Base-by-base conservation (phyloP, 2,113 vertebrate genomes). In the Cinclus mexicanus region DNA sequence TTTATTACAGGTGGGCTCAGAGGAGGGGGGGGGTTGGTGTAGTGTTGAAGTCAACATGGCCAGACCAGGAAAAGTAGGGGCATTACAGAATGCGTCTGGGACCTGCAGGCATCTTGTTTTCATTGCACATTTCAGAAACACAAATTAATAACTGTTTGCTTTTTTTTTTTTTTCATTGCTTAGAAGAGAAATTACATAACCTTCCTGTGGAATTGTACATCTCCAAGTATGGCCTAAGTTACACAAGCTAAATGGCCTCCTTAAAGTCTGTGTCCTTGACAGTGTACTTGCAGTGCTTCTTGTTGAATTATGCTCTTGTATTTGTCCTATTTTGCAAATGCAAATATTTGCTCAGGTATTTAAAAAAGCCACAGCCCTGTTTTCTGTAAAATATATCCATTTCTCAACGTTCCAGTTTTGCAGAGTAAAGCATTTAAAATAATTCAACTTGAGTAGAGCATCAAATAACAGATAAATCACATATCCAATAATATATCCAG, bases 311-410 rank as follows among this genome's bases (percentile, higher is more conserved):
- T 50, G 35, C 35, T 69, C 55, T 80, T 7, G 2, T 60, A n/a
- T 94, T 89, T 89, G 57, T 87, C 53, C 49, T 82, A 16, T 52
- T 84, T 84, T 89, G 68, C 28, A 93, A 92, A 91, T 42, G 47
- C 71, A 94, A 89, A 75, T 85, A 79, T 94, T 94, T 89, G 77
- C 74, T 75, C 47, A 89, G 64, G 77, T 94, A 94, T 84, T 92
- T 87, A 68, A 83, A 84, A 83, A 92, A 89, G 22, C 52, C 72
- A 75, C 56, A 68, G 64, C 44, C 39, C 35, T 67, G 14, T 89
- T 83, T 52, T 59, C 41, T 52, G 42, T 77, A 61, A 90, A 76
- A 79, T 75, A 47, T 2, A 56, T 33, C 19, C 31, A 50, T 80
- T 14, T 11, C 21, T 88, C 16, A 42, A 21, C 7, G 19, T 87